phyloP scores from a whole-genome alignment of 2,113 vertebrate species.

The Microcebus jonahi region DNA sequence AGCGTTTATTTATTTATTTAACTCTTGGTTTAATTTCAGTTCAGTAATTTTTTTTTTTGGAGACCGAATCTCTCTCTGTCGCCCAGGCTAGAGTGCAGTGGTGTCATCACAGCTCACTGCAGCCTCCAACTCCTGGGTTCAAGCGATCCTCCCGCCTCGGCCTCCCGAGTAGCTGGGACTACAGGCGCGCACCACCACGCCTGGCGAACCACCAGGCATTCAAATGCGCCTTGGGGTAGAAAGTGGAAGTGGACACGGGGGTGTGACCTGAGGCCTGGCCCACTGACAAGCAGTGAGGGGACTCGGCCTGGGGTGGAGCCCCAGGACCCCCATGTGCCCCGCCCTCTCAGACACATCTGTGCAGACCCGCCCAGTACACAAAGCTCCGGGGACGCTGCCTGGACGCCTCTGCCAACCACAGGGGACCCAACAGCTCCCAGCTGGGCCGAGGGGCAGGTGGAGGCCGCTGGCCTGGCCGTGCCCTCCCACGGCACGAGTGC shows the following conservation, averaged over 20 bases:
- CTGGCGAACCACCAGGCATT: rapidly evolving
- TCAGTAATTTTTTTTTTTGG: too few relatives aligned
- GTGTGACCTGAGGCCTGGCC: neutral
- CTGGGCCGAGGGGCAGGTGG: neutral
- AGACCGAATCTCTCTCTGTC: too few relatives aligned
- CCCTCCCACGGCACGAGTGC: neutral
- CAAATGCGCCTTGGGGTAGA: neutral
- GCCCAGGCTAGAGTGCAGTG: too few relatives aligned
- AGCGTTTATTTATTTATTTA: too few relatives aligned
- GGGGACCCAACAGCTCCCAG: neutral
- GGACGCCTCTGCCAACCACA: neutral
- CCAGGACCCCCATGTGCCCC: neutral
- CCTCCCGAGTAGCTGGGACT: too few relatives aligned
- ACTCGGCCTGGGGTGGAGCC: neutral
- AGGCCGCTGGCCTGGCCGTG: neutral
- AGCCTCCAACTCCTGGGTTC: too few relatives aligned
- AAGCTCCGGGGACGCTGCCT: neutral
- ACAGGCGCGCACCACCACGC: too few relatives aligned
- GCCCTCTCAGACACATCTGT: neutral
- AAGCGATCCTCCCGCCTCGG: too few relatives aligned
- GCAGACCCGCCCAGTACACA: neutral
- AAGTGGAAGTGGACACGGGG: neutral
- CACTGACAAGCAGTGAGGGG: too few relatives aligned
- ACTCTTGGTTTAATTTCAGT: too few relatives aligned
- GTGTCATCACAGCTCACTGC: too few relatives aligned